Percentiles rank a stretch among this genome's conserved stretches.
Conservation (phyloP, 2,888 invertebrate genomes). For the Epinotia ramella region DNA sequence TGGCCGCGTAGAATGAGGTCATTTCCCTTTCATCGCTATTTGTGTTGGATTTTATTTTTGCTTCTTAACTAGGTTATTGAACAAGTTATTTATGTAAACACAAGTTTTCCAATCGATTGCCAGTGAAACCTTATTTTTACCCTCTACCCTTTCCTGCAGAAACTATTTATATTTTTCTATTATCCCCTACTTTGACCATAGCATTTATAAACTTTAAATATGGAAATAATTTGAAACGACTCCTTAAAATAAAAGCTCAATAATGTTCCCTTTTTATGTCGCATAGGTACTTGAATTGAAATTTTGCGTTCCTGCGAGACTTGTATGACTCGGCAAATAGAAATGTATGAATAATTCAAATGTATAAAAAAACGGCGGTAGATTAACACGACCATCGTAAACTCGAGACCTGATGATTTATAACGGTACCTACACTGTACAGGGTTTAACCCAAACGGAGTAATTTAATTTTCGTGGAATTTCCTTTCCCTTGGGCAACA, state of each 20-base stretch:
- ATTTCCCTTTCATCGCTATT: slow-evolving; percentile 78
- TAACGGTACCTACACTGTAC: neutral
- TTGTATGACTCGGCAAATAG: neutral
- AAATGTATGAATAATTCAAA: slow-evolving; percentile 5
- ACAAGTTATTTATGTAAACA: slow-evolving; percentile 51
- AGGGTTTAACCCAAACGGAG: slow-evolving; percentile 16
- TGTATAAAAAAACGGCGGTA: neutral
- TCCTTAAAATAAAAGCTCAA: neutral
- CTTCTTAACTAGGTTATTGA: slow-evolving; percentile 62
- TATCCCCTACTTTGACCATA: too few relatives aligned
- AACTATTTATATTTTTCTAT: neutral
- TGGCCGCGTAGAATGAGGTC: slow-evolving; percentile 70
- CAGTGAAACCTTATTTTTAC: slow-evolving; percentile 8
- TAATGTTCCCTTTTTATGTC: neutral
- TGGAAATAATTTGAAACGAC: neutral
- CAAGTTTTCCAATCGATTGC: slow-evolving; percentile 40
- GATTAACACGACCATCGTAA: neutral
- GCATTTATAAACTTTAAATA: too few relatives aligned
- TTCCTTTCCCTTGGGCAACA: slow-evolving; percentile 32
- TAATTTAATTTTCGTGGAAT: slow-evolving; percentile 41
- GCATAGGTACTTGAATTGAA: neutral
- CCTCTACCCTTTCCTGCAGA: neutral
- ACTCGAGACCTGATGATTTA: slow-evolving; percentile 16
- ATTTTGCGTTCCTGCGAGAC: slow-evolving; percentile 1
- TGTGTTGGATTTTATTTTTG: slow-evolving; percentile 70